phyloP scores from a whole-genome alignment of 2,888 invertebrate species.

The Gastrophysa polygoni region DNA sequence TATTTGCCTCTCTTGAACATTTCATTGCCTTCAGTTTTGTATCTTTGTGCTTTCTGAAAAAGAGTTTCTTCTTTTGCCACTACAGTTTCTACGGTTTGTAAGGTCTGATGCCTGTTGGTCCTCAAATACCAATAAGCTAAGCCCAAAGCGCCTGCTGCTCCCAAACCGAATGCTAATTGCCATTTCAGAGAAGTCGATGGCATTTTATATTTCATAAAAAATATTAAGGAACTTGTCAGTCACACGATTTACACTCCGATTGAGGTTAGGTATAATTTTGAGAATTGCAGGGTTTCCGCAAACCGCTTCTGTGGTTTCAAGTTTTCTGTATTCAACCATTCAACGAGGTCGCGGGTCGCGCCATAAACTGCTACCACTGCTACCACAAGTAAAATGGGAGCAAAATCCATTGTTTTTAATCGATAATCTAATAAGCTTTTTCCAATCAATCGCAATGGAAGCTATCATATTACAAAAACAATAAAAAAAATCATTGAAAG shows the following conservation, averaged over 20 bases:
- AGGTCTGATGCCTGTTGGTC: slow-evolving; percentile 56
- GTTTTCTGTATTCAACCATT: too few relatives aligned
- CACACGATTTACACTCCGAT: slow-evolving; percentile 13
- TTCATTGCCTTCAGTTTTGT: slow-evolving; percentile 88
- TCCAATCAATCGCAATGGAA: too few relatives aligned
- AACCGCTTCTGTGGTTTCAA: too few relatives aligned
- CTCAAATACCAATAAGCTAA: slow-evolving; percentile 70
- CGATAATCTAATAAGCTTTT: too few relatives aligned
- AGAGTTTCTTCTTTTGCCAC: slow-evolving; percentile 61
- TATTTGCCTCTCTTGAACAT: slow-evolving; percentile 86
- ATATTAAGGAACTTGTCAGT: slow-evolving; percentile 19
- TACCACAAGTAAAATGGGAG: too few relatives aligned
- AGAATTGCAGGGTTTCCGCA: too few relatives aligned
- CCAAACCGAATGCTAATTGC: slow-evolving; percentile 84
- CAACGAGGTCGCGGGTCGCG: too few relatives aligned
- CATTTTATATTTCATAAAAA: slow-evolving; percentile 26
- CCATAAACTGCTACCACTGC: too few relatives aligned
- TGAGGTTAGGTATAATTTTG: slow-evolving; percentile 10
- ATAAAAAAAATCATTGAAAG: too few relatives aligned
- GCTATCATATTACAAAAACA: too few relatives aligned
- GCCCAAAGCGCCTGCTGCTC: slow-evolving; percentile 80
- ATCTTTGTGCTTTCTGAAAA: slow-evolving; percentile 74
- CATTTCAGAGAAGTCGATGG: slow-evolving; percentile 70
- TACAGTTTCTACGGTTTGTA: slow-evolving; percentile 40
- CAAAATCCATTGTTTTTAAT: too few relatives aligned